Percentiles rank a stretch among this genome's conserved stretches.
phyloP scores from a whole-genome alignment of 2,113 vertebrate species.

The Cepphus grylle region DNA sequence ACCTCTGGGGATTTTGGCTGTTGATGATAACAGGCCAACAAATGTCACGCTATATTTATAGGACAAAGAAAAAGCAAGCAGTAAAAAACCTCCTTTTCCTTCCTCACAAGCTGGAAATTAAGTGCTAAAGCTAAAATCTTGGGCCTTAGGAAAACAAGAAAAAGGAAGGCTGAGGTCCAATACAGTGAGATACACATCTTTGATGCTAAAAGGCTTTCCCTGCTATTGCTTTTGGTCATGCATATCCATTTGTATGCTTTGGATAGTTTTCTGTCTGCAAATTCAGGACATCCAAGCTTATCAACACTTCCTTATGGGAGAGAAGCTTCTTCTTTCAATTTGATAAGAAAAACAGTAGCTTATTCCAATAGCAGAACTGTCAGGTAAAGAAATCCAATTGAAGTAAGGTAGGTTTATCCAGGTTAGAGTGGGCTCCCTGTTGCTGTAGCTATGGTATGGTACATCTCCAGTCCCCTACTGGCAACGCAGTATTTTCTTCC shows the following conservation, averaged over 20 bases:
- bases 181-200: background rate
- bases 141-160: background rate
- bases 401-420: background rate
- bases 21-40: background rate
- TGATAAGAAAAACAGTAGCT: background rate
- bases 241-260: background rate
- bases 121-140: constrained; percentile 12
- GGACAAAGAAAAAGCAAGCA: background rate
- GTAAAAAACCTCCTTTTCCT: background rate
- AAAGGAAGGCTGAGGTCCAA: background rate
- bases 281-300: background rate
- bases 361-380: background rate
- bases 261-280: background rate
- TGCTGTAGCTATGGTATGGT: background rate
- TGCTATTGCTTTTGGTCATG: background rate
- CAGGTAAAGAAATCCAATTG: background rate
- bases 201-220: background rate
- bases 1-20: background rate
- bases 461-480: background rate
- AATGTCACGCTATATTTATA: constrained; percentile 8
- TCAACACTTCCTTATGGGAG: background rate
- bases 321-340: background rate
- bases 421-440: background rate
- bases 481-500: background rate
- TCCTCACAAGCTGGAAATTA: background rate